phyloP scores from a whole-genome alignment of 2,113 vertebrate species.

The Mesembrinibis cayennensis region DNA sequence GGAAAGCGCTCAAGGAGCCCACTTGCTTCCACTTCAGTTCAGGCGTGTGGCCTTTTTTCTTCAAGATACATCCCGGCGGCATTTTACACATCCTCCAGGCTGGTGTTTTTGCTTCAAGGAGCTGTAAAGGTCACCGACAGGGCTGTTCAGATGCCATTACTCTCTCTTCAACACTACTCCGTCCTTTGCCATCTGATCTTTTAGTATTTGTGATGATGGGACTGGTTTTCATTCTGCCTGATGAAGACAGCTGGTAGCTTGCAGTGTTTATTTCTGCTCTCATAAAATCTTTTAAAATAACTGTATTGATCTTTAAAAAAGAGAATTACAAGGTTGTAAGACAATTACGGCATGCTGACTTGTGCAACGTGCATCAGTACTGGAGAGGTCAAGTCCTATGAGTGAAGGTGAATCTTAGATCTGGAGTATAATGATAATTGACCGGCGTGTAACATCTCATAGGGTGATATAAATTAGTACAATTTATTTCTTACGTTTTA shows the following conservation, averaged over 20 bases:
- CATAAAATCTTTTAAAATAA: neutral
- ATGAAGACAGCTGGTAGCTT: neutral
- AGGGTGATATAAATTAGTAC: neutral
- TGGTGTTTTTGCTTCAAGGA: neutral
- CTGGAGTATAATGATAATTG: neutral
- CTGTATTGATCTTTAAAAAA: neutral
- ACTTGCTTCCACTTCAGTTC: neutral
- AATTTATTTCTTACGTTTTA: neutral
- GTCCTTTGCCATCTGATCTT: neutral
- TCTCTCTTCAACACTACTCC: neutral
- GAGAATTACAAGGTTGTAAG: neutral
- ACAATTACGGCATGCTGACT: neutral
- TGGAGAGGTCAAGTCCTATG: neutral
- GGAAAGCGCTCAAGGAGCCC: fast-evolving
- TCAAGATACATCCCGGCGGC: neutral
- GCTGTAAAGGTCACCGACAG: neutral
- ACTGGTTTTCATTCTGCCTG: neutral
- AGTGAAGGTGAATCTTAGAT: neutral
- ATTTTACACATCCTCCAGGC: neutral
- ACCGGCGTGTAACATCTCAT: neutral
- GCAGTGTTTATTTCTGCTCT: neutral
- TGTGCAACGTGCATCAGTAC: neutral
- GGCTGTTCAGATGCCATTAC: neutral
- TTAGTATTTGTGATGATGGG: neutral
- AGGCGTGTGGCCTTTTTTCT: neutral